phyloP scores from a whole-genome alignment of 2,113 vertebrate species.

The Sinocyclocheilus maitianheensis region DNA sequence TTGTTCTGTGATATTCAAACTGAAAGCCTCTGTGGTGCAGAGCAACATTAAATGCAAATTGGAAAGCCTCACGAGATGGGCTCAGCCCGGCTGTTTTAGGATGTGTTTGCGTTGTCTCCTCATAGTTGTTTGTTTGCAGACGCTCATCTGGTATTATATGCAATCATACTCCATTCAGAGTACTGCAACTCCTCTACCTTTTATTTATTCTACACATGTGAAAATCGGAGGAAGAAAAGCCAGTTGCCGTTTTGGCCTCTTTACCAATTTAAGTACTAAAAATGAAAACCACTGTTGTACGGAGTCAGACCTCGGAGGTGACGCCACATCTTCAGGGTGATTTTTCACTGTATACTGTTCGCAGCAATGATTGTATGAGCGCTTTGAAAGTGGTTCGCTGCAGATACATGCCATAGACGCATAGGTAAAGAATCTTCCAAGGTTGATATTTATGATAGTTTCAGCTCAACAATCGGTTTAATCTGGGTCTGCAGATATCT shows the following conservation, averaged over 20 bases:
- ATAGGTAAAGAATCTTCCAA: conserved; percentile 2
- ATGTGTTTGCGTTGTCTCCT: conserved; percentile 30
- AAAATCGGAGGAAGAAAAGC: conserved; percentile 56
- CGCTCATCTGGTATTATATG: conserved; percentile 58
- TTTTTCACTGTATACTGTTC: conserved; percentile 43
- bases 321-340: conserved; percentile 48
- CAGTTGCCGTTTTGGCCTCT: conserved; percentile 53
- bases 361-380: conserved; percentile 46
- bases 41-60: conserved; percentile 68
- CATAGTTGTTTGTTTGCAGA: conserved; percentile 47
- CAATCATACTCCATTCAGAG: conserved; percentile 54
- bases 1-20: conserved; percentile 52
- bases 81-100: conserved; percentile 4
- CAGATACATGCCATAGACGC: not conserved
- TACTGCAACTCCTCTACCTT: conserved; percentile 52
- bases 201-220: conserved; percentile 46
- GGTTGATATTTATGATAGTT: conserved; percentile 14
- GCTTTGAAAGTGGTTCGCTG: conserved; percentile 17
- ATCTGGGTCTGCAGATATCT: not conserved
- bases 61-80: conserved; percentile 46
- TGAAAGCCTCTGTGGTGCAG: conserved; percentile 59
- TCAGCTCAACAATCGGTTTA: conserved; percentile 1
- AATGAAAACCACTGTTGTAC: conserved; percentile 47
- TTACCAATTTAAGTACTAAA: conserved; percentile 38
- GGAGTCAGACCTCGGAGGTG: conserved; percentile 46